These are phyloP conservation scores for Melanaphis sacchari DNA, from an alignment of 1,140 invertebrate genomes.

Conservation along the genomic window DNA sequence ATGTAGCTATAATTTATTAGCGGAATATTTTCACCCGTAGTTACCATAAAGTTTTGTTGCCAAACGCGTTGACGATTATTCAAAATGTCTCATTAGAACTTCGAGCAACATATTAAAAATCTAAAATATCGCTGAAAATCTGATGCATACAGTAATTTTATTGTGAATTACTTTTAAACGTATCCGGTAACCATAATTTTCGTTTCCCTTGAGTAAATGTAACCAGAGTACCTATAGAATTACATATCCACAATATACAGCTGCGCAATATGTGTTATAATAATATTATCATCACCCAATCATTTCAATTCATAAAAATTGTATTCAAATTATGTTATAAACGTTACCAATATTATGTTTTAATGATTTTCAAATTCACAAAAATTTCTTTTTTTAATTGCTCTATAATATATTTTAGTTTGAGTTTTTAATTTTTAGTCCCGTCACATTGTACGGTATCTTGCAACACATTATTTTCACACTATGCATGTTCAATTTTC, in stretches of 20 bases:
- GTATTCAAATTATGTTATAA: not conserved
- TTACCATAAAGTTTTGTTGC: slow-evolving; percentile 26
- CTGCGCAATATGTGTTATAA: not conserved
- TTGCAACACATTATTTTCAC: not conserved
- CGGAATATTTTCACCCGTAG: not conserved
- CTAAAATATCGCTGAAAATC: not conserved
- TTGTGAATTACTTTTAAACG: slow-evolving; percentile 2
- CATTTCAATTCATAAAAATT: not conserved
- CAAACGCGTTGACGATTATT: slow-evolving; percentile 4
- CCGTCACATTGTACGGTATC: not conserved
- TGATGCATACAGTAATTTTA: not conserved
- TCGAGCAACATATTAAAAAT: not conserved
- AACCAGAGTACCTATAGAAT: not conserved
- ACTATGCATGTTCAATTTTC: not conserved
- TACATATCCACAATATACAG: not conserved
- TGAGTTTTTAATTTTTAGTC: not conserved
- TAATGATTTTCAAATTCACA: not conserved
- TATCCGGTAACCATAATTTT: slow-evolving; percentile 24
- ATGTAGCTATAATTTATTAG: not conserved
- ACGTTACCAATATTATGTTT: not conserved
- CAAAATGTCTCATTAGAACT: slow-evolving; percentile 35
- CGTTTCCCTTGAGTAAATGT: not conserved
- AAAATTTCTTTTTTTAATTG: not conserved
- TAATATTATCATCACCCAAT: slow-evolving; percentile 25
- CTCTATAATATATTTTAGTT: not conserved